Base-by-base conservation (phyloP, 2,797 vertebrate species). In the Ctenopoma multispine region DNA sequence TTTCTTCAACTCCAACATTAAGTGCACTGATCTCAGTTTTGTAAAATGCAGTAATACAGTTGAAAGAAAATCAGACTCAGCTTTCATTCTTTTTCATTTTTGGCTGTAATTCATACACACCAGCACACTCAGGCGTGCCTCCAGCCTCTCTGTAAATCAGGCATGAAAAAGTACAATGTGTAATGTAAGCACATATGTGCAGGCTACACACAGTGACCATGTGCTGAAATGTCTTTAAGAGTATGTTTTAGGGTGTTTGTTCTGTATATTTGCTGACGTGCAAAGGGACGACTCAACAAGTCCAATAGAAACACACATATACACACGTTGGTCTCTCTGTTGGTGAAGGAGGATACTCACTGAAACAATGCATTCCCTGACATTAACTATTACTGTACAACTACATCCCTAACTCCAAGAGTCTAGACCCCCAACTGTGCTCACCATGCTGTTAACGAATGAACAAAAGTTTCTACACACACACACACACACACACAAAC, bases 181-280 rank as follows among this genome's bases (percentile, higher is more conserved):
- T 72, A 41, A 81, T 14, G 69, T 75, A 54, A 77, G 41, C 55
- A 67, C 38, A 66, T 15, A 54, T 49, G 31, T 57, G 63, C 21
- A 24, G 20, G 69, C 47, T 68, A 72, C 63, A 71, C 24, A 27
- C 21, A 59, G 44, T 59, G 55, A 71, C 21, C 53, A 44, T 63
- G 69, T 65, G 77, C 29, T 71, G 78, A 84, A 77, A 80, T 70
- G 48, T 70, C 68, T 83, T 71, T 63, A 44, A 69, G 65, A 43
- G 51, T 24, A 67, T 47, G 15, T 83, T 76, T 59, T 41, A 63
- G 47, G 43, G 18, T 58, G 62, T 84, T 56, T 72, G 48, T 57
- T 8, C 7, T 44, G 41, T 44, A 40, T 36, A 13, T 74, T 72
- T 57, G 47, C 63, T 83, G 69, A 77, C 6, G n/a, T 38, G 31